Base-by-base conservation (phyloP, 2,113 vertebrate genomes). In the Forbesichthys papilliferus region DNA sequence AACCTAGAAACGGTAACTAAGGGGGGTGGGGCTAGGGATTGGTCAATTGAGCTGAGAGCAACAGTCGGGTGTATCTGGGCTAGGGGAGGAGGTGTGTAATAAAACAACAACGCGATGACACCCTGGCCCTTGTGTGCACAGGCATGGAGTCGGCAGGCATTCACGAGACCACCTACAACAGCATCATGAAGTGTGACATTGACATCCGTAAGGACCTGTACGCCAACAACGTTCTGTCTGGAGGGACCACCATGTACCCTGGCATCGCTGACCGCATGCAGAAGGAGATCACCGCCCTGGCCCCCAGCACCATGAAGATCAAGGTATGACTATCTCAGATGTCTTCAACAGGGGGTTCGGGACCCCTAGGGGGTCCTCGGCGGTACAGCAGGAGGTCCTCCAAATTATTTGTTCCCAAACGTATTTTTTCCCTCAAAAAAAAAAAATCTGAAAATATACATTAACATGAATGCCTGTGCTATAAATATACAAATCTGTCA, bases 131-230 rank as follows among this genome's bases (percentile, higher is more conserved):
- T 66, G 18, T 71, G 66, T 71, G 60, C 73, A 34, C 79, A 97
- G 95, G 96, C 53, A 96, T 98, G 95, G 96, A 97, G 80, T 97
- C 96, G 65, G 96, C 96, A 66, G 95, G 96, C 66, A 96, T 98
- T 80, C 96, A 97, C 48, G 96, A 98, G 87, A 97, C 96, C 16
- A 96, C 95, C 8, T 97, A 97, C 82, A 98, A 98, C 87, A 96
- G 95, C 89, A 97, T 97, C 91, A 98, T 99, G 96, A 98, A 97
- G 84, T 97, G 96, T 76, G 96, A 97, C 86, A 97, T 96, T 53
- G 96, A 98, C 85, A 97, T 98, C 84, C 94, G 95, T 48, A 97
- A 97, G 85, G 95, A 98, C 73, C 92, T 97, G 63, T 97, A 97
- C n/a, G 96, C 96, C 62, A 98, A 97, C 91, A 98, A 96, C 0